phyloP scores from a whole-genome alignment of 2,797 vertebrate genomes.

The Poecilia picta region DNA sequence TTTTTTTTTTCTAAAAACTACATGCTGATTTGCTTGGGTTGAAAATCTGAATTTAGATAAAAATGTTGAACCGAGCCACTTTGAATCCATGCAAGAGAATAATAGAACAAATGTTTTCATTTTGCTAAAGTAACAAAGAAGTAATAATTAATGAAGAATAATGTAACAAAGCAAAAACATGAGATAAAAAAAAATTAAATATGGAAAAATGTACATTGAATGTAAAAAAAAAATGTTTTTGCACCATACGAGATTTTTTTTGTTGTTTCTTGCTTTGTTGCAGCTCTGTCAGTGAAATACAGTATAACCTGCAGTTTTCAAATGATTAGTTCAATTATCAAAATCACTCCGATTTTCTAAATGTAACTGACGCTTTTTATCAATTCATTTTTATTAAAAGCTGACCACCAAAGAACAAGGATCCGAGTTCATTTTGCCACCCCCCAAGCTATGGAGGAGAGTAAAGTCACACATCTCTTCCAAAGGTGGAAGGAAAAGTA shows the following conservation, averaged over 20 bases:
- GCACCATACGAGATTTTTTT: neutral
- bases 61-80: neutral
- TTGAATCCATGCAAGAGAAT: neutral
- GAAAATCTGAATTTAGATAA: neutral
- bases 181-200: neutral
- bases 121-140: neutral
- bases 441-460: neutral
- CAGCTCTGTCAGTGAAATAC: neutral
- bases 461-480: neutral
- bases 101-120: neutral
- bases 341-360: neutral
- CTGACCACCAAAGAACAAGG: neutral
- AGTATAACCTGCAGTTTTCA: neutral
- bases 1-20: neutral
- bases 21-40: neutral
- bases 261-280: neutral
- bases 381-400: no score
- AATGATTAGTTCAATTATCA: neutral
- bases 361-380: neutral
- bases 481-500: neutral
- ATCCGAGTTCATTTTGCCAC: neutral
- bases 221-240: neutral
- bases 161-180: neutral
- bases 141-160: neutral
- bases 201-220: no score